phyloP scores from a whole-genome alignment of 92 coral and sea anemone species.

The Palythoa heliodiscus region DNA sequence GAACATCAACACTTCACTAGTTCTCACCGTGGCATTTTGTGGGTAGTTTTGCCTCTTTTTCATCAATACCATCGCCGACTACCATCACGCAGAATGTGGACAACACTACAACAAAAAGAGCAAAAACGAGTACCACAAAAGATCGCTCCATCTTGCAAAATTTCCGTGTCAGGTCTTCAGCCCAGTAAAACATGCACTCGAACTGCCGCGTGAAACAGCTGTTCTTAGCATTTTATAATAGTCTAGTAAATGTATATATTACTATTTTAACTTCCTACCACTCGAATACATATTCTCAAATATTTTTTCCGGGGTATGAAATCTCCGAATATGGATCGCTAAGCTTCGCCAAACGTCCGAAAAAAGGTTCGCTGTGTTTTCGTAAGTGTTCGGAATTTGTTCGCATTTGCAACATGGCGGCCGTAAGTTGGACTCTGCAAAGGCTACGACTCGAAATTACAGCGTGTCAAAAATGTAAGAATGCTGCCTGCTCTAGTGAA shows the following conservation, averaged over 20 bases:
- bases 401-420: conserved; percentile 26
- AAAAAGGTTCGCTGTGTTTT: neutral
- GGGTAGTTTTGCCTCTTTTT: conserved; percentile 79
- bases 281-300: neutral
- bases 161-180: neutral
- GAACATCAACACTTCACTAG: neutral
- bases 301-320: neutral
- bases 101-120: conserved; percentile 17
- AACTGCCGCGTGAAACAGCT: conserved; percentile 14
- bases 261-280: neutral
- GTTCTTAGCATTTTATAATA: conserved; percentile 24
- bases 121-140: conserved; percentile 33
- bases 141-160: neutral
- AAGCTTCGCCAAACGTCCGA: neutral
- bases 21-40: conserved; percentile 88
- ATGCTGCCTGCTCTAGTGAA: neutral
- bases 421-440: conserved; percentile 25
- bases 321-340: neutral
- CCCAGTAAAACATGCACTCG: neutral
- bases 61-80: conserved; percentile 48
- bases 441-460: conserved; percentile 23
- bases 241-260: neutral
- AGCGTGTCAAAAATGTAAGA: conserved; percentile 39
- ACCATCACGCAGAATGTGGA: conserved; percentile 39
- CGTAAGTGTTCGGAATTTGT: neutral